Evolutionary conservation across 2,113 vertebrate species (phyloP).

Genomic region (Turdus rufiventris): DNA sequence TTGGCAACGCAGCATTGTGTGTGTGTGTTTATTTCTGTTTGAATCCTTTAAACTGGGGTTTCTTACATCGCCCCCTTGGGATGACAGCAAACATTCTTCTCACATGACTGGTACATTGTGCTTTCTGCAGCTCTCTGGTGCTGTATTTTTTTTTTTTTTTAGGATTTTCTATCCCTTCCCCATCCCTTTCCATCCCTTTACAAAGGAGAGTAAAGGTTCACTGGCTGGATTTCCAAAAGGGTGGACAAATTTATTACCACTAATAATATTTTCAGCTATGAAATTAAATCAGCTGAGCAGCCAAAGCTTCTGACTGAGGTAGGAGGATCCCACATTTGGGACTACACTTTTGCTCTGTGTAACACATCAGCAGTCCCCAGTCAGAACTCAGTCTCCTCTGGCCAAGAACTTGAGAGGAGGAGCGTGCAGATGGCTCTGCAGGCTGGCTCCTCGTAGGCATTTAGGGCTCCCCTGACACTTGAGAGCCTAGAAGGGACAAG

Average conservation of each 20-base stretch:
- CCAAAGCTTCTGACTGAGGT: conserved; percentile 16
- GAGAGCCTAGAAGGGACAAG: not conserved
- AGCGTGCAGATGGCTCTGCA: not conserved
- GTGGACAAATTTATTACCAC: not conserved
- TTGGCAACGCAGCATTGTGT: accelerated
- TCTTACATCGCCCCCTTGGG: not conserved
- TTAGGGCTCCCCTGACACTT: not conserved
- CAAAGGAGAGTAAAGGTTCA: conserved; percentile 23
- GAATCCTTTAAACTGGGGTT: not conserved
- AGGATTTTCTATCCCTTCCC: not conserved
- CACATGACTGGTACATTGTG: not conserved
- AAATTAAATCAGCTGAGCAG: conserved; percentile 31
- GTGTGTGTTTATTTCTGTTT: not conserved
- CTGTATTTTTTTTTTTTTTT: not conserved
- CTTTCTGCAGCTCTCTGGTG: not conserved
- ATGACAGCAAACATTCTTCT: conserved; percentile 5
- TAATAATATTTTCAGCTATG: conserved; percentile 56
- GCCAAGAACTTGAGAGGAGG: not conserved
- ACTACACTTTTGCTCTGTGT: conserved; percentile 21
- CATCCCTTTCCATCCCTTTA: not conserved
- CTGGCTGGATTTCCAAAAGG: conserved; percentile 17
- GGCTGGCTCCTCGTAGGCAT: not conserved
- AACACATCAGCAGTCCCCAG: not conserved
- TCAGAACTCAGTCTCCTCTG: not conserved
- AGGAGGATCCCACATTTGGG: conserved; percentile 27